These are phyloP conservation scores for Hirundichthys speculiger DNA, from an alignment of 2,113 vertebrate species.

Conservation along the genomic window DNA sequence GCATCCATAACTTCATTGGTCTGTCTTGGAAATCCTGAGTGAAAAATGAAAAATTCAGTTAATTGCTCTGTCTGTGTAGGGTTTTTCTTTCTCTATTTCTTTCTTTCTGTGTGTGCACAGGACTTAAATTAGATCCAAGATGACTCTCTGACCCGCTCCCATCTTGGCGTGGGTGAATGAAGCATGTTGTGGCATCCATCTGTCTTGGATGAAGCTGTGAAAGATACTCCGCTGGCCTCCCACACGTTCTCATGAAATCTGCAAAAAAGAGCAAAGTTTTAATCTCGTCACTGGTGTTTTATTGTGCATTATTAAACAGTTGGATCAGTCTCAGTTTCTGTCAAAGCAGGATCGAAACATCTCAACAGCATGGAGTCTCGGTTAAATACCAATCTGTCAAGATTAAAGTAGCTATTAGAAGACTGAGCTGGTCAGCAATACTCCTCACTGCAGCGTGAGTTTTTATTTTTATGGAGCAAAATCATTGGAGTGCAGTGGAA, in stretches of 20 bases:
- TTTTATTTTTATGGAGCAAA: neutral
- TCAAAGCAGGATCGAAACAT: neutral
- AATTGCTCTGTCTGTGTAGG: no score
- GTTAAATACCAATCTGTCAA: constrained; percentile 11
- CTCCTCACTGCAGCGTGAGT: neutral
- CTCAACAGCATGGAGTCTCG: neutral
- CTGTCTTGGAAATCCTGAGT: neutral
- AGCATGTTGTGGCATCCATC: constrained; percentile 23
- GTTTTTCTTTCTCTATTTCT: no score
- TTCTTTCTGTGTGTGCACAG: no score
- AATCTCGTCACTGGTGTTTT: constrained; percentile 31
- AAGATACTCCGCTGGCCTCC: constrained; percentile 28
- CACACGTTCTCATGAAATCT: constrained; percentile 28
- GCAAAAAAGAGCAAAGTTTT: constrained; percentile 22
- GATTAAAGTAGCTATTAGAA: neutral
- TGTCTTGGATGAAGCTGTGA: constrained; percentile 35
- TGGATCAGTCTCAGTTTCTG: constrained; percentile 1
- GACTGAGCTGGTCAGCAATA: neutral
- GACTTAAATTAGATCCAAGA: constrained; percentile 20
- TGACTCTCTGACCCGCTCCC: constrained; percentile 12
- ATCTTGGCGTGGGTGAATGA: neutral
- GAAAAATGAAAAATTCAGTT: neutral
- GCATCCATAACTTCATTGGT: neutral
- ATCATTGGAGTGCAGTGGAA: neutral
- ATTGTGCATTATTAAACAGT: constrained; percentile 5